Evolutionary conservation across 1,140 invertebrate genomes (phyloP), one percentile per base, ranked within the genome.

Genomic region (Stenopsyche tienmushanensis): DNA sequence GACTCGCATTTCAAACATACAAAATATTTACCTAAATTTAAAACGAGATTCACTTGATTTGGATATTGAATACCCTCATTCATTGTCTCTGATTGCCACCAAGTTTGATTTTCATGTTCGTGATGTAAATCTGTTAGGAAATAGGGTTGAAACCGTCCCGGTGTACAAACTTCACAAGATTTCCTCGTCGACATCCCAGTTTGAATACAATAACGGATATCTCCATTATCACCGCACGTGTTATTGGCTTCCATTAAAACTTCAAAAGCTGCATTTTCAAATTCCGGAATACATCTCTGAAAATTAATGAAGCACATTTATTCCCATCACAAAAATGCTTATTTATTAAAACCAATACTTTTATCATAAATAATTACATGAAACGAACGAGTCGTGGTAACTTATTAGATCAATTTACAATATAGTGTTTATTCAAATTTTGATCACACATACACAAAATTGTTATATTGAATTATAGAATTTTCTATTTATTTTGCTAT

Each of bases 71-170:
- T 90, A 13, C 87, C 90, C 71, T 99, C 93, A 67, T 86, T 86
- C 93, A 99, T 97, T 0, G 97, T 98, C 73, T 97, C 93, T 1
- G 94, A 97, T 74, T 99, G 96, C 97, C 97, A 99, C 94, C 95
- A 98, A 0, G 97, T 98, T 66, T 89, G 88, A 74, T 95, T 92
- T 44, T 93, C 89, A 65, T 90, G 87, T 65, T 90, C 90, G 71
- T 88, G 86, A 70, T 96, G 92, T 72, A 93, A 85, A 78, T 99
- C 97, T 0, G 95, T 98, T 50, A 99, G 81, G 75, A 85, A 95
- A n/a, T 82, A 76, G 0, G 91, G 84, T 2, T 88, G 86, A 79
- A 96, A 92, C 50, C 88, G 83, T 0, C 84, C 84, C 0, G 74
- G 63, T 72, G 82, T 72, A 72, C 89, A 90, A 23, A 79, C 77